Evolutionary conservation across 1,140 invertebrate species (phyloP).

Genomic region (Halictus rubicundus): DNA sequence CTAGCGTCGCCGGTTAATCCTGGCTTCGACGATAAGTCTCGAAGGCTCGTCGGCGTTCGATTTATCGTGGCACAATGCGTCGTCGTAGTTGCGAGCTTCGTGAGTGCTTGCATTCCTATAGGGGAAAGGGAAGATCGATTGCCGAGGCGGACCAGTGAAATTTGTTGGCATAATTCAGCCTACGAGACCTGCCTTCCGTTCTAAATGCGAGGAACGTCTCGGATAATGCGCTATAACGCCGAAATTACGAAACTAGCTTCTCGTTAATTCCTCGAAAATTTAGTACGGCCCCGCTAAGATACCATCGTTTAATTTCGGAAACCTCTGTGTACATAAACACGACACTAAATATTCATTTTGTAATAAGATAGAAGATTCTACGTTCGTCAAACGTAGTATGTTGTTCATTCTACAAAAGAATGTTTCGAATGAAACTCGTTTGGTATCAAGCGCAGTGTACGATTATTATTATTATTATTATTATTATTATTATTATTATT

Average conservation of each 20-base stretch:
- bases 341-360: no score
- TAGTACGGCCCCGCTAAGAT: no score
- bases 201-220: slow-evolving; percentile 11
- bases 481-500: no score
- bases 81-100: slow-evolving; percentile 48
- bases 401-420: no score
- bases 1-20: slow-evolving; percentile 53
- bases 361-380: no score
- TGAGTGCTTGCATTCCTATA: slow-evolving; percentile 51
- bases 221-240: not conserved
- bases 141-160: slow-evolving; percentile 48
- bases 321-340: no score
- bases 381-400: no score
- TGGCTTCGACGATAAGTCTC: slow-evolving; percentile 47
- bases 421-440: no score
- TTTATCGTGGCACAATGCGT: slow-evolving; percentile 62
- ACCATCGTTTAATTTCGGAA: no score
- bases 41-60: slow-evolving; percentile 54
- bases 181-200: not conserved
- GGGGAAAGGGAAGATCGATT: slow-evolving; percentile 50
- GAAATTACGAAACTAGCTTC: not conserved
- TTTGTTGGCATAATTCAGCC: slow-evolving; percentile 60
- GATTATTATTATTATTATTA: no score
- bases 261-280: not conserved
- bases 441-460: no score